A percentile compares a stretch with the other conserved stretches of the same genome.
These are phyloP conservation scores for Morinoia aosen DNA, from an alignment of 2,888 invertebrate species.

Conservation along the genomic window DNA sequence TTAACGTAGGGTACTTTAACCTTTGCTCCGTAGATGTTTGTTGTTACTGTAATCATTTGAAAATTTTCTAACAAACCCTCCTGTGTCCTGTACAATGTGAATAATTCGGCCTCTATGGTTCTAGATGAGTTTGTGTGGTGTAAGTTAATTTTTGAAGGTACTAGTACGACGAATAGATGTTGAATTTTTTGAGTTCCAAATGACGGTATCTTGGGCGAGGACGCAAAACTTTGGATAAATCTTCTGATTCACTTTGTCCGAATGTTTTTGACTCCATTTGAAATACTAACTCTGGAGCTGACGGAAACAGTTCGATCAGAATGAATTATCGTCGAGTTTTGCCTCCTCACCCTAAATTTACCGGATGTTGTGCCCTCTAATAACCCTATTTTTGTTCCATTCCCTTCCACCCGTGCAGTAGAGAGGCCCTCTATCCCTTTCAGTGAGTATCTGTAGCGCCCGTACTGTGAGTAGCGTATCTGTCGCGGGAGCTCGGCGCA, in stretches of 20 bases:
- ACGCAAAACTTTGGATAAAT: background rate
- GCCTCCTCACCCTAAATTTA: background rate
- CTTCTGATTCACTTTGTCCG: background rate
- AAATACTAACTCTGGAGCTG: background rate
- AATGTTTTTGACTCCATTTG: background rate
- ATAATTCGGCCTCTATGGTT: background rate
- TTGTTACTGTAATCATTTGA: background rate
- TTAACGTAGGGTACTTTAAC: background rate
- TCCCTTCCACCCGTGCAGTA: constrained; percentile 30
- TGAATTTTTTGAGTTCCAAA: background rate
- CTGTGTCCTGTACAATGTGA: background rate
- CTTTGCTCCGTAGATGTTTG: background rate
- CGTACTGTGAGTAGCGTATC: background rate
- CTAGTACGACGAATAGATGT: background rate
- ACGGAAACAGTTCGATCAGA: background rate
- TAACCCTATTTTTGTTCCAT: background rate
- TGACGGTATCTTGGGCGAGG: background rate
- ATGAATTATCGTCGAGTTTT: background rate
- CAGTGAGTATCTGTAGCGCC: constrained; percentile 24
- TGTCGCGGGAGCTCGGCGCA: too few species aligned
- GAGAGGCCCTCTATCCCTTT: constrained; percentile 48
- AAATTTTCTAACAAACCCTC: background rate
- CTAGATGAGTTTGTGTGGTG: background rate
- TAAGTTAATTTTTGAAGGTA: background rate
- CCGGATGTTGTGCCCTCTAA: background rate